These are phyloP conservation scores for Coelopa frigida DNA, from an alignment of 1,140 invertebrate species.

Conservation along the genomic window DNA sequence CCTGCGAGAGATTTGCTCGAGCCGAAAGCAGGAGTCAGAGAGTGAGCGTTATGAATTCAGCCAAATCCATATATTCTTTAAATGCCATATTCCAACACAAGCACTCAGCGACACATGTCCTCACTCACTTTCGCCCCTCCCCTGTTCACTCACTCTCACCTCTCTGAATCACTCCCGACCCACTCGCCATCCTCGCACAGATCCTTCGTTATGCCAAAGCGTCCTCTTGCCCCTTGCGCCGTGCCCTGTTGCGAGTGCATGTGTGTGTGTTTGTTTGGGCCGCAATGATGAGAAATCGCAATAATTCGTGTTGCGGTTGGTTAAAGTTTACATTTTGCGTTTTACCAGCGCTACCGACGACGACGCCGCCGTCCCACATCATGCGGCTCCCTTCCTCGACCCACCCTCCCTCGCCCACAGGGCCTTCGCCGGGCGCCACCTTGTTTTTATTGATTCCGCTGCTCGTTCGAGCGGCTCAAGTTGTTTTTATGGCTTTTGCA, in stretches of 20 bases:
- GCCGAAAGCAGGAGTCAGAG: no score
- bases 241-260: background rate
- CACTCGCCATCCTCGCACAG: no score
- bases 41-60: no score
- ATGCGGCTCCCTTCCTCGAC: no score
- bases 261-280: background rate
- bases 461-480: conserved; percentile 27
- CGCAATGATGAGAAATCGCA: conserved; percentile 28
- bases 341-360: background rate
- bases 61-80: no score
- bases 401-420: no score
- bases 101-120: background rate
- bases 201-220: no score
- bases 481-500: conserved; percentile 13
- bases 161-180: no score
- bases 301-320: conserved; percentile 26
- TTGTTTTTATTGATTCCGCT: conserved; percentile 42
- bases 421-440: conserved; percentile 33
- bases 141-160: no score
- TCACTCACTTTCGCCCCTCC: background rate
- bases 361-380: background rate
- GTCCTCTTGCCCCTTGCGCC: no score
- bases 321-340: background rate
- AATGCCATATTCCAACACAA: no score
- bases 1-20: no score